A percentile compares a stretch with the other conserved stretches of the same genome.
Evolutionary conservation across 2,888 invertebrate species (phyloP).

Genomic region (Parnassius mnemosyne): DNA sequence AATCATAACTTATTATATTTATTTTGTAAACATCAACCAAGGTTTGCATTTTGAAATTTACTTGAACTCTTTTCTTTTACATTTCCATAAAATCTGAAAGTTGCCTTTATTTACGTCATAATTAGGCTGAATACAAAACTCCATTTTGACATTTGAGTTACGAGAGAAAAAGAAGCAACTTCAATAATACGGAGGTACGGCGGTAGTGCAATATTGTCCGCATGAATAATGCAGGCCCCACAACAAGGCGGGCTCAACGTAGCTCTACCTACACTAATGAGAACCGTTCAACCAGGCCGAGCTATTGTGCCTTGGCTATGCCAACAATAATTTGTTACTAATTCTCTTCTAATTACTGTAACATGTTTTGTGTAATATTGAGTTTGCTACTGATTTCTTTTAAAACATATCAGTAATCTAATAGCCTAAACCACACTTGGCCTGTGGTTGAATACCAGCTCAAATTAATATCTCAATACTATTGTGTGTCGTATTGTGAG

Average conservation of each 20-base stretch:
- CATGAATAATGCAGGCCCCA: slow-evolving; percentile 75
- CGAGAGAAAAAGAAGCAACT: slow-evolving; percentile 41
- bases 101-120: not conserved
- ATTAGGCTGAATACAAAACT: slow-evolving; percentile 43
- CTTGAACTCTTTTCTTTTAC: too few species aligned
- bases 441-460: too few species aligned
- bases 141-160: slow-evolving; percentile 49
- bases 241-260: slow-evolving; percentile 54
- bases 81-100: too few species aligned
- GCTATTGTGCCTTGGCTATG: slow-evolving; percentile 64
- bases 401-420: too few species aligned
- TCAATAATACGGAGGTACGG: slow-evolving; percentile 29
- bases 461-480: too few species aligned
- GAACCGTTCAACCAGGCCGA: slow-evolving; percentile 60
- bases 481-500: too few species aligned
- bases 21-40: too few species aligned
- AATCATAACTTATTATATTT: too few species aligned
- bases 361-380: slow-evolving; percentile 41
- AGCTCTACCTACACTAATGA: slow-evolving; percentile 70
- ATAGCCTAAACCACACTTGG: too few species aligned
- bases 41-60: too few species aligned
- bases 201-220: slow-evolving; percentile 72
- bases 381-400: slow-evolving; percentile 20
- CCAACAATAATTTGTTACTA: slow-evolving; percentile 74
- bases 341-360: slow-evolving; percentile 71